Evolutionary conservation across 1,140 invertebrate species (phyloP).

Genomic region (Saxidomus purpurata): DNA sequence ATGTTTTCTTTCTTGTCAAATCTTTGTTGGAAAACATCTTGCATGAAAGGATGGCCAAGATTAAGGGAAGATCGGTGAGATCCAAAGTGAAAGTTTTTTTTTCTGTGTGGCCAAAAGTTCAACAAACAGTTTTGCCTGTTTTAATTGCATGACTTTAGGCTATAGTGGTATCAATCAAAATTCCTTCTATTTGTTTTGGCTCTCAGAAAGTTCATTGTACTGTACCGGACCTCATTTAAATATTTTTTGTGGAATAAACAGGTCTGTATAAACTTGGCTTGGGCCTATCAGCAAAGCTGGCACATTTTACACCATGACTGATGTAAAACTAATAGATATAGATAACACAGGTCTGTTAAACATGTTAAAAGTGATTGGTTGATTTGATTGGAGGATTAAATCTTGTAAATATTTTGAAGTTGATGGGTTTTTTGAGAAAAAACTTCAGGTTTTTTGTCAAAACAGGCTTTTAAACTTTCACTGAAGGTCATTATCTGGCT

Average conservation of each 20-base stretch:
- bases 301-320: not conserved
- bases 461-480: conserved; percentile 8
- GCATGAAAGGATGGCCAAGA: too few species aligned
- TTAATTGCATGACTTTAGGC: not conserved
- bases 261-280: not conserved
- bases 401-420: not conserved
- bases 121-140: not conserved
- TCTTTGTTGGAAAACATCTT: too few species aligned
- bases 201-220: not conserved
- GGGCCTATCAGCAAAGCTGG: not conserved
- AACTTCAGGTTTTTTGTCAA: not conserved
- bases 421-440: not conserved
- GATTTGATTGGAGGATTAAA: not conserved
- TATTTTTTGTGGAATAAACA: not conserved
- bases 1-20: too few species aligned
- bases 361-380: not conserved
- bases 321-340: not conserved
- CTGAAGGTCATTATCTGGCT: not conserved
- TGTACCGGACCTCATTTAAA: not conserved
- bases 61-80: too few species aligned
- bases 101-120: not conserved
- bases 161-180: not conserved
- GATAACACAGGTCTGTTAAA: not conserved
- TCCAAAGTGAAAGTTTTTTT: not conserved
- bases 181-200: not conserved